These are phyloP conservation scores for Chondrosia reniformis DNA, from an alignment of 37 sponge, comb jelly and placozoan species.

Conservation along the genomic window DNA sequence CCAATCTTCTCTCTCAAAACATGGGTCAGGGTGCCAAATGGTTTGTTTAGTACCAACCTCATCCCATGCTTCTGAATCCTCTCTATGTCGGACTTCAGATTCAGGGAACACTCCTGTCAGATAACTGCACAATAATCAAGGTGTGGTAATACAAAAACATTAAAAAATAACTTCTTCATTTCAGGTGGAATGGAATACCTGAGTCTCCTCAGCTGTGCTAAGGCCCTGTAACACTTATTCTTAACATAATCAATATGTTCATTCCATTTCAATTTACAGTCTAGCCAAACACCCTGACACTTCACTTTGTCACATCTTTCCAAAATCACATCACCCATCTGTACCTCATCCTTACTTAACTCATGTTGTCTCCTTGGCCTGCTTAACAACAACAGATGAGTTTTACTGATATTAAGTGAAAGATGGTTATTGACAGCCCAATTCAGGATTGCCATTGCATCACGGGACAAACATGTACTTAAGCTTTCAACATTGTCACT, in stretches of 20 bases:
- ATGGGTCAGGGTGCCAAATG: not conserved
- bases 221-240: not conserved
- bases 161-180: not conserved
- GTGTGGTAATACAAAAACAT: not conserved
- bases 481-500: too few species aligned
- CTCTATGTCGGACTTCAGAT: not conserved
- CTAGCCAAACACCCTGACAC: not conserved
- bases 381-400: not conserved
- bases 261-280: not conserved
- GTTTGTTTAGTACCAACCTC: not conserved
- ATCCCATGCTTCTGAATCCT: conserved; percentile 22
- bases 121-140: conserved; percentile 8
- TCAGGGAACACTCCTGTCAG: conserved; percentile 20
- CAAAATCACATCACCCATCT: not conserved
- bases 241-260: not conserved
- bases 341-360: not conserved
- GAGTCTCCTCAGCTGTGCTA: conserved; percentile 9
- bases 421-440: too few species aligned
- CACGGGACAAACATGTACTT: too few species aligned
- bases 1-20: not conserved
- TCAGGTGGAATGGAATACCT: not conserved
- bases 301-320: not conserved
- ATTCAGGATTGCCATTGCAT: too few species aligned
- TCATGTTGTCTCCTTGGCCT: not conserved
- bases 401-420: not conserved